Percentiles rank a stretch among this genome's conserved stretches.
Evolutionary conservation across 2,888 invertebrate species (phyloP).

Genomic region (Hypercompe scribonia): DNA sequence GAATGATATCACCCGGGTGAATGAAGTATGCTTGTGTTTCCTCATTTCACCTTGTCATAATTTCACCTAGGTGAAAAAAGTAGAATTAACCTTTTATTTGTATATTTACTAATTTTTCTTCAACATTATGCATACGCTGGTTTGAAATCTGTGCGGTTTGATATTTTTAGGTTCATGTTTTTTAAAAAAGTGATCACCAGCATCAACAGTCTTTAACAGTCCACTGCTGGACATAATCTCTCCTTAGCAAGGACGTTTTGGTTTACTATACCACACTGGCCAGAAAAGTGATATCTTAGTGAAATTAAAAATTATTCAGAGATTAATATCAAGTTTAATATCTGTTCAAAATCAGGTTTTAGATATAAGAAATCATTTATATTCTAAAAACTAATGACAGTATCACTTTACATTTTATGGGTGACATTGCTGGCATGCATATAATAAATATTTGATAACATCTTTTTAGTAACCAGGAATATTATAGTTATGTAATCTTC

Average conservation of each 20-base stretch:
- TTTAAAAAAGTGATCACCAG: too few relatives aligned
- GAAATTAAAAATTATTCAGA: conserved; percentile 2
- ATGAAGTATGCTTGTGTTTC: too few relatives aligned
- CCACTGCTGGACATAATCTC: too few relatives aligned
- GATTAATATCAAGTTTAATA: background rate
- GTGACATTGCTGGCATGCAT: conserved; percentile 32
- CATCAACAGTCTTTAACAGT: too few relatives aligned
- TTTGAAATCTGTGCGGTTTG: background rate
- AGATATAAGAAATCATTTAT: conserved; percentile 16
- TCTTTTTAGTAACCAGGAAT: conserved; percentile 36
- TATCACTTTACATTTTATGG: conserved; percentile 50
- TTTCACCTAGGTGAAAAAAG: too few relatives aligned
- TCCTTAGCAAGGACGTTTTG: too few relatives aligned
- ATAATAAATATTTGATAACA: conserved; percentile 47
- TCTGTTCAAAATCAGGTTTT: conserved; percentile 17
- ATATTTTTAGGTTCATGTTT: background rate
- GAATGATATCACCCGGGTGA: too few relatives aligned
- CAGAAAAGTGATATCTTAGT: background rate
- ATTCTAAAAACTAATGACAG: conserved; percentile 37
- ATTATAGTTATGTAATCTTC: conserved; percentile 25
- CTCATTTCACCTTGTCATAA: too few relatives aligned
- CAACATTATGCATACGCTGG: background rate
- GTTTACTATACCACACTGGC: too few relatives aligned
- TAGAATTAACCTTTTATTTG: too few relatives aligned
- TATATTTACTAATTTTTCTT: too few relatives aligned